Evolutionary conservation across 53 echinoderm and acorn worm species (phyloP), one percentile per base, ranked within the genome.

Genomic region (Holothuria leucospilota): DNA sequence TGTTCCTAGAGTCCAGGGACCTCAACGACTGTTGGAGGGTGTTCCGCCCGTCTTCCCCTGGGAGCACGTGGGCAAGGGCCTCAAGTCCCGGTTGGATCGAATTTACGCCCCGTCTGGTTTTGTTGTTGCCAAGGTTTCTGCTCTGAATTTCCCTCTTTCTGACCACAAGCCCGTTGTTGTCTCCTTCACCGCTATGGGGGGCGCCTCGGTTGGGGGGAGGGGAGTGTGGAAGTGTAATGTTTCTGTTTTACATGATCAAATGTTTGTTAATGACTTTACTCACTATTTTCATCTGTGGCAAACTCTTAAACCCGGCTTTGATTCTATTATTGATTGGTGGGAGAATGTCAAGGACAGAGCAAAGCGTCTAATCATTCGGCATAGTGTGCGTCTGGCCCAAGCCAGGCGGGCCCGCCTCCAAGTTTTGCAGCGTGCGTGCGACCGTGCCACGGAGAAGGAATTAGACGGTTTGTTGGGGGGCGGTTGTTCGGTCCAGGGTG

Each of bases 221-320:
- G 74, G 74, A 13, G 74, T 73, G 13, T 73, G 74, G 74, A 73
- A 73, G n/a, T 73, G 74, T 46, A 73, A 73, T 73, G 46, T 42
- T 20, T 73, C 74, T 73, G 74, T 73, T 73, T 11, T 73, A 6
- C 39, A 42, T 20, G 41, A 73, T 73, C 20, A 38, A 0, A 34
- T 18, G 14, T 73, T 73, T 41, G 13, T 38, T 38, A 2, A 30
- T 73, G 74, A 73, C n/a, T 73, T 73, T 41, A 41, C 3, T 11
- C 6, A 46, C 15, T 6, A 39, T n/a, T 73, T 73, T 39, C 39
- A 72, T 0, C 26, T 67, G 21, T 77, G 77, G 77, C 25, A 27
- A 23, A 77, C 77, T 2, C 27, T 77, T 4, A 53, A 77, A 23
- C 77, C 77, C 3, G 77, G 77, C 2, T 53, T 46, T 23, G 53